Evolutionary conservation across 2,888 invertebrate genomes (phyloP), one percentile per base, ranked within the genome.

Genomic region (Eulithis prunata): DNA sequence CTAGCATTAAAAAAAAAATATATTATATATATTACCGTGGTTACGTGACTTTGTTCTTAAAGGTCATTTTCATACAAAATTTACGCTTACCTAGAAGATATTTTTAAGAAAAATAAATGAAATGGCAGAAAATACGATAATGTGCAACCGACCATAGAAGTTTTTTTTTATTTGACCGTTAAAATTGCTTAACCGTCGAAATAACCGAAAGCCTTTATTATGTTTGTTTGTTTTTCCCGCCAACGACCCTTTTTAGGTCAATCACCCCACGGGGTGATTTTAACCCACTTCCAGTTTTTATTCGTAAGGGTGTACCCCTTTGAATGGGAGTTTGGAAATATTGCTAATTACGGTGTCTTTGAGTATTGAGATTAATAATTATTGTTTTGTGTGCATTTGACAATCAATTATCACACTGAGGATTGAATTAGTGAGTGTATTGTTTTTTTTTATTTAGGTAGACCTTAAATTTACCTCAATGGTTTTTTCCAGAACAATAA

Each of bases 231-330:
- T 68, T 69, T 68, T 66, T 56, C 56, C 62, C 41, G 54, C 51
- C 43, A 56, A 67, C 64, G 28, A 55, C 61, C 59, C 65, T 62
- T 65, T 70, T 62, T 53, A 61, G 71, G 57, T 55, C 58, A 71
- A 71, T 71, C 58, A 68, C 68, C 66, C 71, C 49, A 57, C 58
- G n/a, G 72, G 66, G 69, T 64, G 57, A 70, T 73, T 71, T 55
- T 47, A 46, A 43, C 56, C 64, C 57, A 62, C 63, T 69, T 69
- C 68, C 32, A 68, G 69, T 69, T 69, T 66, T 70, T 55, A 64
- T 53, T 54, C 53, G 57, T 62, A 68, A 66, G 65, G 63, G n/a
- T 41, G 8, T 28, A 57, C 53, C 64, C 63, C 49, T 64, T 54
- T 64, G 46, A 64, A 68, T 71, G 56, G 59, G 56, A 51, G 51